Base-by-base conservation (phyloP, 2,888 invertebrate genomes). In the Eretmocerus hayati region DNA sequence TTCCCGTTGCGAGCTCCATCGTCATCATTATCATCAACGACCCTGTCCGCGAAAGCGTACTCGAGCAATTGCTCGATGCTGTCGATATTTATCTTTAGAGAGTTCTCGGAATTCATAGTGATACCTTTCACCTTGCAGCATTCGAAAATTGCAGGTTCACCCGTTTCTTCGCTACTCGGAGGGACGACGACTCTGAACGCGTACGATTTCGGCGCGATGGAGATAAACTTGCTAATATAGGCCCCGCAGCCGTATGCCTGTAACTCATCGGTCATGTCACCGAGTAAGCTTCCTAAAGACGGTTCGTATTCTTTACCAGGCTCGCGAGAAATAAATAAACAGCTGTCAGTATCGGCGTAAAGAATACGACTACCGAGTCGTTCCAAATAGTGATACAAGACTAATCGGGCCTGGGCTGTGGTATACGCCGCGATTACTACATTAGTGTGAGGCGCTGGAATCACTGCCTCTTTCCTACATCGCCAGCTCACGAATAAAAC, bases 341-440 rank as follows among this genome's bases (percentile, higher is more conserved):
- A 20, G 1, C 38, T 44, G 23, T 53, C 44, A 4, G 50, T 50
- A 18, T 53, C 50, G 22, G 36, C 36, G 30, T 47, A 53, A 6
- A 68, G 1, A 71, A 52, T 45, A 63, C 59, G 4, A 33, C 15
- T 5, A 6, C 15, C n/a, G 15, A 33, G 33, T 15, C 5, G 9
- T 13, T 33, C 33, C 5, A 33, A 5, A 15, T 33, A 33, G 15
- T 16, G 5, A 5, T 9, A 33, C n/a, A 33, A 15, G 5, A n/a
- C 15, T 19, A 42, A n/a, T n/a, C n/a, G 33, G 1, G 44, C 47
- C 15, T 48, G 44, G 5, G 39, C 42, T 2, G 51, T 54, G 1
- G 40, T 42, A 9, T 38, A 53, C n/a, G 49, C 44, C 1, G 50
- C 50, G 5, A 47, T 9, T 4, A 46, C 46, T 1, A 50, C 42